Percentiles rank a stretch among this genome's conserved stretches.
phyloP scores from a whole-genome alignment of 2,797 vertebrate species.

The Dendrocincla fuliginosa region DNA sequence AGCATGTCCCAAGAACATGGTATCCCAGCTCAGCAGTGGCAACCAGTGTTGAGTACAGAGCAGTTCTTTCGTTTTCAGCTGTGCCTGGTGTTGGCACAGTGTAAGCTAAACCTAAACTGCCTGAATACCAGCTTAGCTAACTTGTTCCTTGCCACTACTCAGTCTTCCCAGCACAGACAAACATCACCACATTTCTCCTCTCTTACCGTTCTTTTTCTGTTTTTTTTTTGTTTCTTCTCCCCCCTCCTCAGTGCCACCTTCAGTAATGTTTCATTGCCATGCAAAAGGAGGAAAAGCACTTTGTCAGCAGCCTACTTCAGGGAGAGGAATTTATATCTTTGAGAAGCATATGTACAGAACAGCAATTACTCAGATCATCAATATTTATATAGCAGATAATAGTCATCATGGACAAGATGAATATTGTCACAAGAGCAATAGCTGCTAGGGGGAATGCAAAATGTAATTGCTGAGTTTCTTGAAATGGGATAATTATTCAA shows the following conservation, averaged over 20 bases:
- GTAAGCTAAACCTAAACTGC: background rate
- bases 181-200: background rate
- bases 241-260: background rate
- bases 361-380: conserved; percentile 64
- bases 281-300: background rate
- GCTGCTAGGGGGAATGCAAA: background rate
- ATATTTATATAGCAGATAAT: conserved; percentile 65
- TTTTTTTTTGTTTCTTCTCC: background rate
- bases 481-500: conserved; percentile 23
- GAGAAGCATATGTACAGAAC: conserved; percentile 38
- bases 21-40: background rate
- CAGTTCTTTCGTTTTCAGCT: background rate
- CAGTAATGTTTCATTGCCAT: conserved; percentile 23
- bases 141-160: background rate
- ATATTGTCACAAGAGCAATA: conserved; percentile 47
- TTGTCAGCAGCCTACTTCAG: conserved; percentile 43
- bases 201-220: background rate
- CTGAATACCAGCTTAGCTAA: background rate
- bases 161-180: background rate
- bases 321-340: conserved; percentile 27
- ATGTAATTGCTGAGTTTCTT: conserved; percentile 4
- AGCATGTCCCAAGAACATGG: background rate
- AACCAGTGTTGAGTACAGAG: background rate
- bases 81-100: background rate
- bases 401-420: conserved; percentile 49